These are phyloP conservation scores for Gallinago jamesoni DNA, from an alignment of 2,113 vertebrate genomes.

Conservation along the genomic window DNA sequence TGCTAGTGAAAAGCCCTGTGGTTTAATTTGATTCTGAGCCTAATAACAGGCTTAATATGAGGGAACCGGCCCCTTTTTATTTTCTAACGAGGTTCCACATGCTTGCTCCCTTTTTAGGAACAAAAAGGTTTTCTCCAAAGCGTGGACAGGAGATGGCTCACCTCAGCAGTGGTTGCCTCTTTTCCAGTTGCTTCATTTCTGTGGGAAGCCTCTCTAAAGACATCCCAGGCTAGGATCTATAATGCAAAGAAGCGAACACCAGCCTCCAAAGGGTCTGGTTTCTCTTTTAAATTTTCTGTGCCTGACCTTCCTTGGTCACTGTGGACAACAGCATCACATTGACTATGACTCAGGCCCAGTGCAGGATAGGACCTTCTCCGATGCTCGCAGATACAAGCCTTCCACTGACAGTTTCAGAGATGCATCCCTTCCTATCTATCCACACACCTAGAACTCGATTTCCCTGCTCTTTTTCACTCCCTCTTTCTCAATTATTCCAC, in stretches of 20 bases:
- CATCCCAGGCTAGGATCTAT: not conserved
- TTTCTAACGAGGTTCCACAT: constrained; percentile 63
- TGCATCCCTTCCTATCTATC: not conserved
- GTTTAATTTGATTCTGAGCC: constrained; percentile 83
- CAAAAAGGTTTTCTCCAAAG: not conserved
- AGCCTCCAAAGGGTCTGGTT: not conserved
- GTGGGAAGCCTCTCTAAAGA: constrained; percentile 3
- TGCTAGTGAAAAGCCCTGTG: constrained; percentile 78
- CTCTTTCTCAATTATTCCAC: not conserved
- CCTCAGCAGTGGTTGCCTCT: constrained; percentile 24
- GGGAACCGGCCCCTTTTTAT: constrained; percentile 76
- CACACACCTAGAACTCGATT: not conserved
- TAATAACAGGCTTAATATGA: constrained; percentile 80
- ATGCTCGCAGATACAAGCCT: rapidly evolving
- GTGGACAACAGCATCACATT: not conserved
- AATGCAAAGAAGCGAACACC: not conserved
- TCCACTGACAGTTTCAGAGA: not conserved
- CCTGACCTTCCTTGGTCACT: not conserved
- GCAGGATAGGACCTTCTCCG: not conserved
- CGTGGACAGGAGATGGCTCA: not conserved
- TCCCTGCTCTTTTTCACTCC: not conserved
- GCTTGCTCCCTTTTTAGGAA: constrained; percentile 56
- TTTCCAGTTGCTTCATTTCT: not conserved
- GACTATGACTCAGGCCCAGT: not conserved
- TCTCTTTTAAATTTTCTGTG: not conserved